Conservation (phyloP, 1,140 invertebrate genomes). For the Drosophila subpulchrella region DNA sequence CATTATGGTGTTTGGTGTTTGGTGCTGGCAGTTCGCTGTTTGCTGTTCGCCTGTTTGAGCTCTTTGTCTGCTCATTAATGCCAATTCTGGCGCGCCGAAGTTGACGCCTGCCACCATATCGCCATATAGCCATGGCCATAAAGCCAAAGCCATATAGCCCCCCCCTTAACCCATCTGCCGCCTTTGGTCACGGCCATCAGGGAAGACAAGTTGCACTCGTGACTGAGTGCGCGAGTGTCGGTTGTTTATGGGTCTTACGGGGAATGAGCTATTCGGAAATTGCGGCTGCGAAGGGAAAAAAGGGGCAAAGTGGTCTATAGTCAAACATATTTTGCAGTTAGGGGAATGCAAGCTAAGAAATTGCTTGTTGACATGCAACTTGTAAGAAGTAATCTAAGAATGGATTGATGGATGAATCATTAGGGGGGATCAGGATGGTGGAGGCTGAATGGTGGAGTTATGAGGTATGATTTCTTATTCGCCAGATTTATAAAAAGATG, state of each 20-base stretch:
- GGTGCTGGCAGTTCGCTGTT: slow-evolving; percentile 10
- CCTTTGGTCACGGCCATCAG: slow-evolving; percentile 68
- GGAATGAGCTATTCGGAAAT: slow-evolving; percentile 27
- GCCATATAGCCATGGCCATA: not conserved
- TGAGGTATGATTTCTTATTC: not conserved
- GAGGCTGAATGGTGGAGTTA: not conserved
- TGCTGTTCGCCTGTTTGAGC: slow-evolving; percentile 34
- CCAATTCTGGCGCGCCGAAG: slow-evolving; percentile 75
- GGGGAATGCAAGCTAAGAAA: slow-evolving; percentile 39
- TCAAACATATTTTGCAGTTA: slow-evolving; percentile 36
- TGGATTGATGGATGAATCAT: slow-evolving; percentile 34
- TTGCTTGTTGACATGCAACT: slow-evolving; percentile 42
- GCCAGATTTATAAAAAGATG: not conserved
- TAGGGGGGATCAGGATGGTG: slow-evolving; percentile 8
- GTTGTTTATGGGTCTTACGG: slow-evolving; percentile 48
- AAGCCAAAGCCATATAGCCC: not conserved
- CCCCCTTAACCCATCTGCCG: slow-evolving; percentile 14
- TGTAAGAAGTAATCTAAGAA: slow-evolving; percentile 8
- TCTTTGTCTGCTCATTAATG: slow-evolving; percentile 82
- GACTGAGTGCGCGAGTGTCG: slow-evolving; percentile 43
- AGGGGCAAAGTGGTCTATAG: slow-evolving; percentile 6
- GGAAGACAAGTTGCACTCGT: slow-evolving; percentile 56
- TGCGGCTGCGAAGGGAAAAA: not conserved
- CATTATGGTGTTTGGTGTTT: slow-evolving; percentile 24
- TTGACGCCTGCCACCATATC: slow-evolving; percentile 66